These are phyloP conservation scores for Hystrix cristata DNA, from an alignment of 2,113 vertebrate species.

Conservation along the genomic window DNA sequence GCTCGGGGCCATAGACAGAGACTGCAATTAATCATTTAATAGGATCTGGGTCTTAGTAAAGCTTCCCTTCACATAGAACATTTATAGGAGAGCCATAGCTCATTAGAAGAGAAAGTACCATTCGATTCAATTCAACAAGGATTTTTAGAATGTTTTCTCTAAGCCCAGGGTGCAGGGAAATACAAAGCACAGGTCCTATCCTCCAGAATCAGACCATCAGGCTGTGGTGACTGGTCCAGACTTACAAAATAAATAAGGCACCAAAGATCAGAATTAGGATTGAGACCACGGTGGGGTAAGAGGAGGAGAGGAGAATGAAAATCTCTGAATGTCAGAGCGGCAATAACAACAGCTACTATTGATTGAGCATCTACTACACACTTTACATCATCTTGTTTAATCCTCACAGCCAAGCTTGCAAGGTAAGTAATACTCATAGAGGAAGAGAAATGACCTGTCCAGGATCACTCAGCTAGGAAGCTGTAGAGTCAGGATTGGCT, in stretches of 20 bases:
- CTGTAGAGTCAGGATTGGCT: constrained; percentile 3
- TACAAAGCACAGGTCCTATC: constrained; percentile 28
- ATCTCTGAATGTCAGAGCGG: neutral
- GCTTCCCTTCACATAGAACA: constrained; percentile 29
- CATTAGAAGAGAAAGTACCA: constrained; percentile 50
- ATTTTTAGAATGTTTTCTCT: constrained; percentile 63
- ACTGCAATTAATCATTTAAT: neutral
- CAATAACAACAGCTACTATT: neutral
- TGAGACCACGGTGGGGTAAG: neutral
- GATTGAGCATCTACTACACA: neutral
- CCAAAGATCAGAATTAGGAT: constrained; percentile 5
- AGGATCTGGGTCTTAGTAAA: constrained; percentile 12
- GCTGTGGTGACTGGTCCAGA: neutral
- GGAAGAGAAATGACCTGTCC: constrained; percentile 2
- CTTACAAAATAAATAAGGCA: neutral
- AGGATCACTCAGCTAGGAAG: neutral
- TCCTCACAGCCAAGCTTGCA: neutral
- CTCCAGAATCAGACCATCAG: constrained; percentile 26
- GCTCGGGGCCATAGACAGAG: neutral
- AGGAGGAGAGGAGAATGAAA: neutral
- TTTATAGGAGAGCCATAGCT: constrained; percentile 28
- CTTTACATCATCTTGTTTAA: constrained; percentile 31
- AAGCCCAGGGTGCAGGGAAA: neutral
- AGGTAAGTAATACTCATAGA: constrained; percentile 42
- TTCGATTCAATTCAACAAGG: constrained; percentile 69